phyloP scores from a whole-genome alignment of 2,888 invertebrate genomes.

The Lomographa bimaculata region DNA sequence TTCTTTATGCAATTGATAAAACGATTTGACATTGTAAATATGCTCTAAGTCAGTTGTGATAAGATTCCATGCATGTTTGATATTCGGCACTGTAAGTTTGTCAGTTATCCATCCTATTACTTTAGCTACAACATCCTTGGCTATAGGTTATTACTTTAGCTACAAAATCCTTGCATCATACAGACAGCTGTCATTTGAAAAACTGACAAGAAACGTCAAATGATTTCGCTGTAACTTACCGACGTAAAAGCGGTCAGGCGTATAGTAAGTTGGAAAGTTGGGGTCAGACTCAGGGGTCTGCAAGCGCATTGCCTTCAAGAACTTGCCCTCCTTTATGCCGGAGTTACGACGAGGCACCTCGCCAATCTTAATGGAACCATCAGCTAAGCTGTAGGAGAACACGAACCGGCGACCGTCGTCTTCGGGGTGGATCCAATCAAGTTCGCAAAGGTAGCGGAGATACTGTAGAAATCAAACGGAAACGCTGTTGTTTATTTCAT shows the following conservation, averaged over 20 bases:
- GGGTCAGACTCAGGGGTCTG: conserved; percentile 87
- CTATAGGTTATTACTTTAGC: no score
- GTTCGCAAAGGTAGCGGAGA: conserved; percentile 88
- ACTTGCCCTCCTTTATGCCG: conserved; percentile 90
- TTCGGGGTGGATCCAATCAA: conserved; percentile 91
- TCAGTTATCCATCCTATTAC: no score
- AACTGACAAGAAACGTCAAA: no score
- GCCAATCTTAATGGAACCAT: conserved; percentile 89
- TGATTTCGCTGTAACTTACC: conserved; percentile 70
- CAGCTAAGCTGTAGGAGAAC: conserved; percentile 88
- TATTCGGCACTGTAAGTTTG: no score
- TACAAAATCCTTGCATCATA: no score
- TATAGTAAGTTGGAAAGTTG: conserved; percentile 89
- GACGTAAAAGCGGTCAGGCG: conserved; percentile 90
- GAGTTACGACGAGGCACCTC: conserved; percentile 90
- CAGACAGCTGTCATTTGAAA: no score
- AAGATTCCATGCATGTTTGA: no score
- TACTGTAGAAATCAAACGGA: conserved; percentile 64
- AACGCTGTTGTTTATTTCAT: no score
- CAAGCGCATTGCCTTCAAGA: conserved; percentile 86
- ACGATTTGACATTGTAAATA: no score
- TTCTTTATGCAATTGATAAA: no score
- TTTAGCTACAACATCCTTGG: no score
- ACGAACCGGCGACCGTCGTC: conserved; percentile 90
- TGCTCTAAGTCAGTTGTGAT: no score